phyloP scores from a whole-genome alignment of 2,113 vertebrate genomes.

The Platanista minor region DNA sequence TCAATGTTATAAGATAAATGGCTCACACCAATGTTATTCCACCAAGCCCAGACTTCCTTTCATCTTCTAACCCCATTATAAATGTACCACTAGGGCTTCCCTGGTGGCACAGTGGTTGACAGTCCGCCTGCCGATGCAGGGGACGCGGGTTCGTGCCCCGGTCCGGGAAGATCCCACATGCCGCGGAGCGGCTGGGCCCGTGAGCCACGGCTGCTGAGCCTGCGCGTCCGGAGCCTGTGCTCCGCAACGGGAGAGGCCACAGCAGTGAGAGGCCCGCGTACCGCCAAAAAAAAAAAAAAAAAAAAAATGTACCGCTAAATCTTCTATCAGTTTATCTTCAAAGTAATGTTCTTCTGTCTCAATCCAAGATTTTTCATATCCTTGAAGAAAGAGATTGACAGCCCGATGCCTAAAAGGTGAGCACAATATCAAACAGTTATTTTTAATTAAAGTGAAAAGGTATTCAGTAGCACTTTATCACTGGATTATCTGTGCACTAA shows the following conservation, averaged over 20 bases:
- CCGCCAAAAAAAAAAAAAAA: too few species aligned
- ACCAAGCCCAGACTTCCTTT: slow-evolving; percentile 25
- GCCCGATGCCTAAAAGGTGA: slow-evolving; percentile 89
- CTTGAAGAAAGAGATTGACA: slow-evolving; percentile 96
- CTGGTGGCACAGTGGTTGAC: too few species aligned
- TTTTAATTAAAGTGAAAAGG: neutral
- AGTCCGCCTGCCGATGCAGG: too few species aligned
- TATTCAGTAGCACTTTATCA: neutral
- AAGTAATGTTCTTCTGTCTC: slow-evolving; percentile 98
- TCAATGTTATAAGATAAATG: neutral
- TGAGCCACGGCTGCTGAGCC: too few species aligned
- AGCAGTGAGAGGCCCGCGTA: too few species aligned
- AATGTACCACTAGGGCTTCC: slow-evolving; percentile 91
- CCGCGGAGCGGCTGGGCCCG: too few species aligned
- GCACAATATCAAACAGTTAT: slow-evolving; percentile 23
- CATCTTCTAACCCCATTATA: neutral
- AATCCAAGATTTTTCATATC: slow-evolving; percentile 98
- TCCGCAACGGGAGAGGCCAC: too few species aligned
- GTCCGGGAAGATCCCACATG: too few species aligned
- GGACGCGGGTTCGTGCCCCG: too few species aligned
- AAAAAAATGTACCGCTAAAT: slow-evolving; percentile 89
- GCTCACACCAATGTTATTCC: neutral
- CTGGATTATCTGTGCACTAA: neutral
- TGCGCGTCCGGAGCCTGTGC: too few species aligned
- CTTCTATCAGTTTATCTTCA: slow-evolving; percentile 97